phyloP scores from a whole-genome alignment of 2,113 vertebrate species.

The Riparia riparia region DNA sequence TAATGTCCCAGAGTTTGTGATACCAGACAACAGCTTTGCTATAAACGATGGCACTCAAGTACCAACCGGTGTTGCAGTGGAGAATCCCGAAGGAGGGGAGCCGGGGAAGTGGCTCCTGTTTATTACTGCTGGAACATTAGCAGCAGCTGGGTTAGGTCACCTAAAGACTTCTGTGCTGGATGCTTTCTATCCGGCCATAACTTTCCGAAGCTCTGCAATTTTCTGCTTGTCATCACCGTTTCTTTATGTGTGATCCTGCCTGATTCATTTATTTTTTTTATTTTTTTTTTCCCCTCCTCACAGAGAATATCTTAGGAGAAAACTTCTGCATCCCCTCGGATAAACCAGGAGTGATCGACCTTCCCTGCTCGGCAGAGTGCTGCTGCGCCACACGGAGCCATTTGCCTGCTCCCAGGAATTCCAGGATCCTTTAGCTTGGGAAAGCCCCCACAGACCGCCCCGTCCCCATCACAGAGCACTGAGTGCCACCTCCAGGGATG shows the following conservation, averaged over 20 bases:
- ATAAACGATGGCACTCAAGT: slow-evolving; percentile 30
- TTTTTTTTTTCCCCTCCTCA: not conserved
- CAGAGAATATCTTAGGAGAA: not conserved
- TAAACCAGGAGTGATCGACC: not conserved
- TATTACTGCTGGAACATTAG: slow-evolving; percentile 20
- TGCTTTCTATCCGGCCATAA: not conserved
- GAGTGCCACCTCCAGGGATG: too few species aligned
- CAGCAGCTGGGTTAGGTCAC: slow-evolving; percentile 14
- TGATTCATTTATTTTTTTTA: not conserved
- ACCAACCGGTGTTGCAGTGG: not conserved
- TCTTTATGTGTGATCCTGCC: slow-evolving; percentile 1
- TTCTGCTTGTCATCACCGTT: slow-evolving; percentile 44
- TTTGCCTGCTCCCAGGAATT: not conserved
- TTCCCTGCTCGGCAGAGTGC: not conserved
- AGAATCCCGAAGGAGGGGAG: slow-evolving; percentile 7
- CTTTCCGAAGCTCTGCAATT: slow-evolving; percentile 38
- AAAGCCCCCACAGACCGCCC: not conserved
- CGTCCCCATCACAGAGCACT: too few species aligned
- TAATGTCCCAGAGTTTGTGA: slow-evolving; percentile 39
- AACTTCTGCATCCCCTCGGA: not conserved
- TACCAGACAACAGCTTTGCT: slow-evolving; percentile 58
- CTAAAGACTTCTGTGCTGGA: not conserved
- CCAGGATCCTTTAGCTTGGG: not conserved
- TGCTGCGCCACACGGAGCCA: not conserved
- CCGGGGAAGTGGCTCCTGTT: slow-evolving; percentile 6